Conservation (phyloP, 35 echinoderm and acorn worm genomes). For the Hemicentrotus pulcherrimus region DNA sequence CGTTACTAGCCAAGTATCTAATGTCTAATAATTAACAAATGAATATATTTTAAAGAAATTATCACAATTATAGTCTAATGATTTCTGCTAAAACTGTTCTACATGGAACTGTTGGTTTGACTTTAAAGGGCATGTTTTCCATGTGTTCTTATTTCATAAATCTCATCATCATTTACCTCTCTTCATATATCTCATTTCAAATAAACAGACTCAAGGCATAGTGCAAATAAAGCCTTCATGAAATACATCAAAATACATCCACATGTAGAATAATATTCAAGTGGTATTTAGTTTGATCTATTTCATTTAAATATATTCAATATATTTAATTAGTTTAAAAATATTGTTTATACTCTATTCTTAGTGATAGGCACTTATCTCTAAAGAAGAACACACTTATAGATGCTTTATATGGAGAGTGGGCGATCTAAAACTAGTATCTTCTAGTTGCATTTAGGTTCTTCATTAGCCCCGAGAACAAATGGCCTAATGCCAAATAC, state of each 20-base stretch:
- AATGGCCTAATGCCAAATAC: too few species aligned
- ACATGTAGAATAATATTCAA: background rate
- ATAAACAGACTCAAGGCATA: background rate
- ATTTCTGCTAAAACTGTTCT: too few species aligned
- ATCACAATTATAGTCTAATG: too few species aligned
- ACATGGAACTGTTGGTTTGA: too few species aligned
- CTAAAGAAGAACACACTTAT: background rate
- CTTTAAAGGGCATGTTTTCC: too few species aligned
- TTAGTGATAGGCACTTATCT: constrained; percentile 1
- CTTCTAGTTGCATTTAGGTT: too few species aligned
- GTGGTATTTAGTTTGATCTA: background rate
- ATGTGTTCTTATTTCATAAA: too few species aligned
- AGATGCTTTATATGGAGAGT: background rate
- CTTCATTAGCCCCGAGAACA: too few species aligned
- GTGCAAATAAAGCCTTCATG: background rate
- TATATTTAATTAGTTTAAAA: background rate
- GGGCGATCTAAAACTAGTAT: too few species aligned
- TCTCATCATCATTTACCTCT: background rate
- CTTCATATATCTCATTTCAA: background rate
- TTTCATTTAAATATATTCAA: background rate
- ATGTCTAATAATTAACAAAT: background rate
- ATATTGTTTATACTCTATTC: background rate
- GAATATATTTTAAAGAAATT: background rate
- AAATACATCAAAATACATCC: background rate
- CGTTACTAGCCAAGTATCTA: too few species aligned